Evolutionary conservation across 2,113 vertebrate species (phyloP).

Genomic region (Bujurquina vittata): DNA sequence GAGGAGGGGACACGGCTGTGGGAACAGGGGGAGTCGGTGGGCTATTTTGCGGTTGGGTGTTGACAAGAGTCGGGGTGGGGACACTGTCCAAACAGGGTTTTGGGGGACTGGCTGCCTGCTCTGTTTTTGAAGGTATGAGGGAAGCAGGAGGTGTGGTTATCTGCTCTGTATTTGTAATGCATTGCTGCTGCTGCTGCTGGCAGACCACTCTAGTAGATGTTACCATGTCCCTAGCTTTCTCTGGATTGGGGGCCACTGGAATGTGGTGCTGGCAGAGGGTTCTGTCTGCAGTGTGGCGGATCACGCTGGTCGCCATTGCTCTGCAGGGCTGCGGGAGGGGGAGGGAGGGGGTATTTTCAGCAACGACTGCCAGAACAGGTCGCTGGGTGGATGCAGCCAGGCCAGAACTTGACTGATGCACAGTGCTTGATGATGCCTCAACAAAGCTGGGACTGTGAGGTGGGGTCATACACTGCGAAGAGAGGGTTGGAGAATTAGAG

Average conservation of each 20-base stretch:
- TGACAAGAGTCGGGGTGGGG: constrained; percentile 54
- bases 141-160: constrained; percentile 41
- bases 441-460: constrained; percentile 93
- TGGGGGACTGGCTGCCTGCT: constrained; percentile 30
- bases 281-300: constrained; percentile 88
- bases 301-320: constrained; percentile 90
- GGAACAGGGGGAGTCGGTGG: constrained; percentile 52
- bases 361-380: constrained; percentile 39
- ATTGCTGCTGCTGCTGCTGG: constrained; percentile 48
- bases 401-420: constrained; percentile 73
- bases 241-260: constrained; percentile 67
- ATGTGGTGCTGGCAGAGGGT: constrained; percentile 76
- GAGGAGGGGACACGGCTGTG: constrained; percentile 73
- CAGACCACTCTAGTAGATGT: constrained; percentile 24
- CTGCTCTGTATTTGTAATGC: constrained; percentile 53
- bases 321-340: constrained; percentile 74
- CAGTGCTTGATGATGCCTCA: constrained; percentile 78
- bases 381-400: constrained; percentile 45
- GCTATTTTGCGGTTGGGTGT: constrained; percentile 37
- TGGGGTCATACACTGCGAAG: constrained; percentile 93
- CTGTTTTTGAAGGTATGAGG: constrained; percentile 38
- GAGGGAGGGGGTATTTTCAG: constrained; percentile 47
- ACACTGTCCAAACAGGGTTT: constrained; percentile 72
- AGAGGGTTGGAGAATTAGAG: background rate
- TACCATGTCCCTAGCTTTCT: constrained; percentile 40